Evolutionary conservation across 2,888 invertebrate genomes (phyloP), one percentile per base, ranked within the genome.

Genomic region (Microctonus aethiopoides): DNA sequence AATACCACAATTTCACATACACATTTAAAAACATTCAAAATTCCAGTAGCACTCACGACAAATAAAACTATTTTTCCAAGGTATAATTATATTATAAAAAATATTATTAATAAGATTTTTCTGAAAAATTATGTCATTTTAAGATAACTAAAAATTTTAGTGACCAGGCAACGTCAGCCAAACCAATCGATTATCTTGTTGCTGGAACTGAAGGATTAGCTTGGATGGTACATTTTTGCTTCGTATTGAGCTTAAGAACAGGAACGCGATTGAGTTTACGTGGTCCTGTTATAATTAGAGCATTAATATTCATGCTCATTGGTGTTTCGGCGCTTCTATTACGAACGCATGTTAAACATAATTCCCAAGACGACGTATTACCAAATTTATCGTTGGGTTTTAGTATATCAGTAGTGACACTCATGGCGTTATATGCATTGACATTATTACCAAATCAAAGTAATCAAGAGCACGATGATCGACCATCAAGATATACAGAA

Each of bases 151-250:
- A 1, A 26, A 72, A 71, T 65, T 73, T 73, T 60, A 81, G 87
- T 52, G 87, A 88, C 75, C 81, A 86, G 66, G 86, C 91, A 70
- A 89, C 89, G 34, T 79, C 83, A 52, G 83, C 81, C 11, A 84
- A 84, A 79, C 91, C 92, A 10, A 89, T 93, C 67, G 93, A 94
- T 84, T 92, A 93, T 81, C 89, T 95, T 54, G 87, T 92, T 57
- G 90, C 91, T 26, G 91, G 92, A 54, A 89, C 93, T 3, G 90
- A 94, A 82, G 91, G 92, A 75, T 86, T 95, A 59, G 89, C 94
- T 59, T 97, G 97, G 97, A 87, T 93, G 65, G 89, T 95, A 20
- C 96, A 97, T 87, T 91, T 94, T 77, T 91, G 93, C 74, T 94
- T 92, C 85, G 89, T 91, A 77, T 87, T 94, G 76, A 91, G 92